Evolutionary conservation across 2,113 vertebrate genomes (phyloP), one percentile per base, ranked within the genome.

Genomic region (Corythoichthys intestinalis): DNA sequence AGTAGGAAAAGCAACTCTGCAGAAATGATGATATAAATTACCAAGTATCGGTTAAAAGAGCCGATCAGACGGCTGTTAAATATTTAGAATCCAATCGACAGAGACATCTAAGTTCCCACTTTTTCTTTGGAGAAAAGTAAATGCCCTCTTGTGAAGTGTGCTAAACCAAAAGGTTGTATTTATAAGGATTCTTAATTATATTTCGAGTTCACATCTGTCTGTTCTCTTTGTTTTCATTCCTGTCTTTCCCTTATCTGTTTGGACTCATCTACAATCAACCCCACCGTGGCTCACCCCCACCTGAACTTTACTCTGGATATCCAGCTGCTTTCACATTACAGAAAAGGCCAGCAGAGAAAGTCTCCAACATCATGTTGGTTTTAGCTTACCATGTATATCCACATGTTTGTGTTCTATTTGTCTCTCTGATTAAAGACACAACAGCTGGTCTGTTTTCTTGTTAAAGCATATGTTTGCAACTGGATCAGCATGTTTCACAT

Each of bases 311-410:
- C 69, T 73, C 77, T 17, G 66, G 69, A 69, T 49, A 78, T 76
- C 85, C 88, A 91, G 86, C 85, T 90, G 85, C 84, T 88, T 54
- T 52, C 66, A 78, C 63, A 52, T 82, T 75, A 83, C 77, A 82
- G 75, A 62, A 87, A 86, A 84, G 85, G 87, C 83, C 86, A 83
- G 69, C 66, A 74, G 80, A 82, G 82, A 86, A 92, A 88, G 86
- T 85, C 80, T 86, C 90, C 81, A 87, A 90, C 90, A 90, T 91
- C 91, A 82, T 90, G 82, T 78, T 83, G 77, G 76, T 87, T 88
- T 88, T 76, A 82, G 74, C 65, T 81, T 88, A 89, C 89, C 90
- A 92, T 90, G 90, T 90, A 83, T 81, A 86, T 87, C 90, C 90
- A 89, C 88, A 88, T 90, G 88, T 88, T 88, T 76, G 76, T 80